These are phyloP conservation scores for Melanotaenia maccullochi DNA, from an alignment of 2,797 vertebrate species.

Conservation along the genomic window DNA sequence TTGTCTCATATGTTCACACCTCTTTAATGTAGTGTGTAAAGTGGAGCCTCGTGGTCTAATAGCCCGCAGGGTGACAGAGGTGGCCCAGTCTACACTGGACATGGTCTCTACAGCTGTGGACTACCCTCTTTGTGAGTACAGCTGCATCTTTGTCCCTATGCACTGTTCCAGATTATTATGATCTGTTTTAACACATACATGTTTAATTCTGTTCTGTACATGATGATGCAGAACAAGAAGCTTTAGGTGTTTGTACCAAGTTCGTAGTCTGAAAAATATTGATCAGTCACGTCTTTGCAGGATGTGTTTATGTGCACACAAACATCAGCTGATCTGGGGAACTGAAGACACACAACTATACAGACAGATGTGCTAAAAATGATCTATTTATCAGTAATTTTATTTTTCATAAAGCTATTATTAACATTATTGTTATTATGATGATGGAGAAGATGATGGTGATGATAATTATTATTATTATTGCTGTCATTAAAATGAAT, in stretches of 20 bases:
- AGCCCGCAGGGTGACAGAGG: slow-evolving; percentile 85
- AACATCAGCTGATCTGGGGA: background rate
- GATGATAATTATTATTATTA: too few species aligned
- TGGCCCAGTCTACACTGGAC: slow-evolving; percentile 86
- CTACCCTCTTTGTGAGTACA: slow-evolving; percentile 86
- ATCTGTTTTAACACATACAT: too few species aligned
- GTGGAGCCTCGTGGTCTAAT: slow-evolving; percentile 82
- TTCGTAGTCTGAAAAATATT: background rate
- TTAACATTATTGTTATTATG: too few species aligned
- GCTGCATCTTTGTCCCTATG: background rate
- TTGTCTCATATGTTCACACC: background rate
- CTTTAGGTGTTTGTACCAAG: background rate
- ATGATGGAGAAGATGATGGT: too few species aligned
- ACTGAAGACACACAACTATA: background rate
- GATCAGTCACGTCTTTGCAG: background rate
- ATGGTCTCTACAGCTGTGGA: slow-evolving; percentile 85
- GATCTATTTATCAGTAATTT: too few species aligned
- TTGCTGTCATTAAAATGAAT: too few species aligned
- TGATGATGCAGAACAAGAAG: background rate
- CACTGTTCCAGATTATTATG: background rate
- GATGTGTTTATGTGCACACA: too few species aligned
- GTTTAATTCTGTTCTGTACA: background rate
- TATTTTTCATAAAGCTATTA: too few species aligned
- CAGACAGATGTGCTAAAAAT: too few species aligned
- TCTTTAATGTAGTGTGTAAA: slow-evolving; percentile 62